Conservation (phyloP, 2,888 invertebrate species). For the Parthenolecanium corni region DNA sequence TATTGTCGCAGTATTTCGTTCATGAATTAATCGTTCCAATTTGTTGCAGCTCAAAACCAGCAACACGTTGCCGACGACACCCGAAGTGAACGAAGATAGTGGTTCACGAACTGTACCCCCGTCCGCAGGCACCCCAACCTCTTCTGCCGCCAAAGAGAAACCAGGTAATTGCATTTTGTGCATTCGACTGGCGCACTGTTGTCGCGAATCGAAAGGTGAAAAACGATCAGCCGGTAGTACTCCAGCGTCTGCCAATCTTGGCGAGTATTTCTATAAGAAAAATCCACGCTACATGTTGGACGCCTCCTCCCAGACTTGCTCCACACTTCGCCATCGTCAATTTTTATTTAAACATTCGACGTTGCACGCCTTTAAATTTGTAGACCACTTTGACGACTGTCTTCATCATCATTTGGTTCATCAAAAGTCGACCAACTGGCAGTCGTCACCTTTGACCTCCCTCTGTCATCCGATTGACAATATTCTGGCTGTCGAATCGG, state of each 20-base stretch:
- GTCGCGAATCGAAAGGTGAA: not conserved
- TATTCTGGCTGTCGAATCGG: no score
- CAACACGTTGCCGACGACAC: slow-evolving; percentile 55
- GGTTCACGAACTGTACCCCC: slow-evolving; percentile 35
- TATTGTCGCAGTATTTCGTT: no score
- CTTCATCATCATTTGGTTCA: no score
- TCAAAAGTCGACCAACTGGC: no score
- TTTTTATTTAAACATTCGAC: slow-evolving; percentile 12
- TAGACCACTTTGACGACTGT: not conserved
- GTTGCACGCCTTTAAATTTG: slow-evolving; percentile 7
- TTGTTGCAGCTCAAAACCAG: slow-evolving; percentile 43
- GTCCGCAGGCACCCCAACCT: no score
- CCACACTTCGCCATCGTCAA: not conserved
- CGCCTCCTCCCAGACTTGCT: not conserved
- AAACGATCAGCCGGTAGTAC: not conserved
- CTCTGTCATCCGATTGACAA: no score
- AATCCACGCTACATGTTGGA: slow-evolving; percentile 8
- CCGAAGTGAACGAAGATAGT: slow-evolving; percentile 65
- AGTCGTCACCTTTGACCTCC: no score
- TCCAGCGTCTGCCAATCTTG: slow-evolving; percentile 35
- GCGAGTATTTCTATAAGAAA: slow-evolving; percentile 35
- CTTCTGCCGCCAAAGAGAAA: not conserved
- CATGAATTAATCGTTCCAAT: not conserved
- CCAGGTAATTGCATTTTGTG: slow-evolving; percentile 16
- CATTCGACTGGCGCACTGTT: not conserved